These are phyloP conservation scores for Formica selysi DNA, from an alignment of 1,140 invertebrate species.

Conservation along the genomic window DNA sequence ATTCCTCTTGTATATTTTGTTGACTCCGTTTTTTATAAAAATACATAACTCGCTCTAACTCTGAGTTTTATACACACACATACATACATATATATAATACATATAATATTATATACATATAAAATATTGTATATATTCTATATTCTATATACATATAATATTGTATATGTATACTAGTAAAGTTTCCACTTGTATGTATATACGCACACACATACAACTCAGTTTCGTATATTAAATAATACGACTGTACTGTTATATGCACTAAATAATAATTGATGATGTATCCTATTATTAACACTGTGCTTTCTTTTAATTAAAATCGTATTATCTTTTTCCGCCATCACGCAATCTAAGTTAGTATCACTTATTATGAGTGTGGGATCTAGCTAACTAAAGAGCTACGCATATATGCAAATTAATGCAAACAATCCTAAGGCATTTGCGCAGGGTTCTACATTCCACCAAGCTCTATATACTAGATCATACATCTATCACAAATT, in stretches of 20 bases:
- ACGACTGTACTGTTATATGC: not conserved
- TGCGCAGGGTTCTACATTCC: not conserved
- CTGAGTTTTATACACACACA: no score
- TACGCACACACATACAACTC: not conserved
- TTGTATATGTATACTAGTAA: no score
- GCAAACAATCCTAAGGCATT: not conserved
- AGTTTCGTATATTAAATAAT: not conserved
- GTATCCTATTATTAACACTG: slow-evolving; percentile 16
- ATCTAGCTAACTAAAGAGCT: not conserved
- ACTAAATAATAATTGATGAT: slow-evolving; percentile 28
- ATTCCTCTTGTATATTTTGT: not conserved
- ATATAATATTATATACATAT: no score
- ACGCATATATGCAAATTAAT: slow-evolving; percentile 1
- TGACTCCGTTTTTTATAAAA: not conserved
- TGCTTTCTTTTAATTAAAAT: not conserved
- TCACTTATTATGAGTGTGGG: slow-evolving; percentile 12
- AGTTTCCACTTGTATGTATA: not conserved
- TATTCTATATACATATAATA: no score
- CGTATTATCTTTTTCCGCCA: slow-evolving; percentile 8
- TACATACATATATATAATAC: no score
- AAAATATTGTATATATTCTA: not conserved
- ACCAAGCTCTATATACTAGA: not conserved
- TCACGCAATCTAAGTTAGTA: slow-evolving; percentile 12
- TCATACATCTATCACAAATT: not conserved
- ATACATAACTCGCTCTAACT: not conserved